Percentiles rank a stretch among this genome's conserved stretches.
These are phyloP conservation scores for Pipistrellus kuhlii DNA, from an alignment of 2,797 vertebrate species.

Conservation along the genomic window DNA sequence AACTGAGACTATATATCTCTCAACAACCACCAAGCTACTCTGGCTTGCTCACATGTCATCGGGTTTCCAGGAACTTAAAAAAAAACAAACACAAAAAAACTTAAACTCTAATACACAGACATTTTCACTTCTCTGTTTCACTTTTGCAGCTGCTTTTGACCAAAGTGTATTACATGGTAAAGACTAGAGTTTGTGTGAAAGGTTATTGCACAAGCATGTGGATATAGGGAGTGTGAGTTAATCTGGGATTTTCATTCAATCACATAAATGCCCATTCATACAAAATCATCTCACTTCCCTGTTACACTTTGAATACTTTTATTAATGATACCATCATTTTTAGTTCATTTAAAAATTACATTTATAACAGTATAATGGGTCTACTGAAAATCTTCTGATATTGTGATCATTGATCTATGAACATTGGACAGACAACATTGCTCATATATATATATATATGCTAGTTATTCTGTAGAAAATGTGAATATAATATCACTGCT, in stretches of 20 bases:
- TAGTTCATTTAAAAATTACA: not conserved
- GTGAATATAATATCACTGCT: not conserved
- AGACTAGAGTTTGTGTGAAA: not conserved
- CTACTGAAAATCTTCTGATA: not conserved
- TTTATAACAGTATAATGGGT: not conserved
- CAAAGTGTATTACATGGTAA: not conserved
- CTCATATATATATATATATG: no score
- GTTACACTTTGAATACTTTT: not conserved
- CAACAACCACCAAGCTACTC: not conserved
- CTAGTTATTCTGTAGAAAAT: not conserved
- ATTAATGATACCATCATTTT: not conserved
- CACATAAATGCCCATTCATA: not conserved
- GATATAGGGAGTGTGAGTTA: not conserved
- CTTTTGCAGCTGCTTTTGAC: not conserved
- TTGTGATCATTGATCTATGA: not conserved
- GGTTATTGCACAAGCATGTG: not conserved
- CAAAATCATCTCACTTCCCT: not conserved
- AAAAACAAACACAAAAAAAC: not conserved
- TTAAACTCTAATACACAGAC: not conserved
- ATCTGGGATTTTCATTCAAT: not conserved
- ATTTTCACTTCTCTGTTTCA: not conserved
- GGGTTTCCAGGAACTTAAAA: not conserved
- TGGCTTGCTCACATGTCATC: not conserved
- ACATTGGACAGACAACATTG: not conserved
- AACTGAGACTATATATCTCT: not conserved